phyloP scores from a whole-genome alignment of 1,140 invertebrate species.

The Drosophila kohkoa region DNA sequence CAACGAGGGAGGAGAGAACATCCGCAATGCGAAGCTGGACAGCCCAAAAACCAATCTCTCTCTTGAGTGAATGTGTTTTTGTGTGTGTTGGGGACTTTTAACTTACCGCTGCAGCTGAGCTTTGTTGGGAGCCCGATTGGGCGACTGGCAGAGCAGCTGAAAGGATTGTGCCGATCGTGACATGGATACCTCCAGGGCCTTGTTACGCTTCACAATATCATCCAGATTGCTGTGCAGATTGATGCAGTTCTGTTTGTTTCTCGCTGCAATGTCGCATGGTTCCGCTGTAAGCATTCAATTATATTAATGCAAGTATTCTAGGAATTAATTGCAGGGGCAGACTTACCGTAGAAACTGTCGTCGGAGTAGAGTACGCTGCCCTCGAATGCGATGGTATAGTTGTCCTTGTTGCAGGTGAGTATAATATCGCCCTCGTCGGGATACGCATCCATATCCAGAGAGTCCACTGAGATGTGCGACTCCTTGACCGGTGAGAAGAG shows the following conservation, averaged over 20 bases:
- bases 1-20: slow-evolving; percentile 10
- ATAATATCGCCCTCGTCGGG: slow-evolving; percentile 92
- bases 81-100: not conserved
- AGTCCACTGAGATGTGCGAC: slow-evolving; percentile 95
- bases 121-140: slow-evolving; percentile 79
- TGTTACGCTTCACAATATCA: slow-evolving; percentile 82
- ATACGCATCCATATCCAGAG: slow-evolving; percentile 92
- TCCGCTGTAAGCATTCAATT: slow-evolving; percentile 54
- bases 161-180: slow-evolving; percentile 91
- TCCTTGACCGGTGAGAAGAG: slow-evolving; percentile 96
- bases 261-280: slow-evolving; percentile 69
- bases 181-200: slow-evolving; percentile 90
- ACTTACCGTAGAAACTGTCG: slow-evolving; percentile 91
- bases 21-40: slow-evolving; percentile 20
- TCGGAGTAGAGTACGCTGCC: slow-evolving; percentile 94
- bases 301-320: not conserved
- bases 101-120: slow-evolving; percentile 82
- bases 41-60: slow-evolving; percentile 52
- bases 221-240: slow-evolving; percentile 83
- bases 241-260: slow-evolving; percentile 83
- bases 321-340: not conserved
- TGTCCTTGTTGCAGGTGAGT: slow-evolving; percentile 95
- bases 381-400: slow-evolving; percentile 97
- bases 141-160: slow-evolving; percentile 93
- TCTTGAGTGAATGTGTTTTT: not conserved